A percentile compares a stretch with the other conserved stretches of the same genome.
Conservation (phyloP, 1,140 invertebrate species). For the Nomia melanderi region DNA sequence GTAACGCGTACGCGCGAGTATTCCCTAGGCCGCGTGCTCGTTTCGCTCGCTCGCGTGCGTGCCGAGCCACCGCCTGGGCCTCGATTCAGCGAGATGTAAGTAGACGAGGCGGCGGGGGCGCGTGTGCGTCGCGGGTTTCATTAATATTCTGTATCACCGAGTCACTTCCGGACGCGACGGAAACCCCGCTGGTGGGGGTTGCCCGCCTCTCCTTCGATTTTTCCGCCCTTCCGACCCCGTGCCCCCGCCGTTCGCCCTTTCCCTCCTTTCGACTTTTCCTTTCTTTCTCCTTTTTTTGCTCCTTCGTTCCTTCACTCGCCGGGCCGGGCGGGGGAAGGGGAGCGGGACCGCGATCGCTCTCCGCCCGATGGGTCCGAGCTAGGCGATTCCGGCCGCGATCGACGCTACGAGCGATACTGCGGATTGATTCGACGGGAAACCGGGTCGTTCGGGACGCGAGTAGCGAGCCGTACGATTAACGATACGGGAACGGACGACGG, state of each 20-base stretch:
- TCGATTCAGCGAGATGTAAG: constrained; percentile 5
- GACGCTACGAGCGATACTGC: too few relatives aligned
- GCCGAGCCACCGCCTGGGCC: neutral
- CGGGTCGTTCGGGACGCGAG: neutral
- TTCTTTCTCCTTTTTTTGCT: too few relatives aligned
- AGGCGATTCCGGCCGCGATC: too few relatives aligned
- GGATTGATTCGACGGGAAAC: constrained; percentile 5
- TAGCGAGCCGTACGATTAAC: constrained; percentile 22
- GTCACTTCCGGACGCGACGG: constrained; percentile 39
- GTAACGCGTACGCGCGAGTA: neutral
- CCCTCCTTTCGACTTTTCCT: neutral
- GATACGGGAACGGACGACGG: constrained; percentile 1
- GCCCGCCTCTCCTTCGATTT: constrained; percentile 26
- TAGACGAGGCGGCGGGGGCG: too few relatives aligned
- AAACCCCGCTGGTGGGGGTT: neutral
- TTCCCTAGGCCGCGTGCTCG: too few relatives aligned
- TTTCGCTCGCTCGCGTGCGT: neutral
- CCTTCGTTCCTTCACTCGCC: too few relatives aligned
- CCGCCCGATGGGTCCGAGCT: too few relatives aligned
- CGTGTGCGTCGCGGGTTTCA: constrained; percentile 29
- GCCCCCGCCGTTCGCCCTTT: neutral
- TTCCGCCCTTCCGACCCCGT: neutral
- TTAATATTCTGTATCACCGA: constrained; percentile 43
- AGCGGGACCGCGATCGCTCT: too few relatives aligned
- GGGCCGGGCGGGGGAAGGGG: too few relatives aligned